These are phyloP conservation scores for Coturnix japonica DNA, from an alignment of 2,113 vertebrate genomes.

Conservation along the genomic window DNA sequence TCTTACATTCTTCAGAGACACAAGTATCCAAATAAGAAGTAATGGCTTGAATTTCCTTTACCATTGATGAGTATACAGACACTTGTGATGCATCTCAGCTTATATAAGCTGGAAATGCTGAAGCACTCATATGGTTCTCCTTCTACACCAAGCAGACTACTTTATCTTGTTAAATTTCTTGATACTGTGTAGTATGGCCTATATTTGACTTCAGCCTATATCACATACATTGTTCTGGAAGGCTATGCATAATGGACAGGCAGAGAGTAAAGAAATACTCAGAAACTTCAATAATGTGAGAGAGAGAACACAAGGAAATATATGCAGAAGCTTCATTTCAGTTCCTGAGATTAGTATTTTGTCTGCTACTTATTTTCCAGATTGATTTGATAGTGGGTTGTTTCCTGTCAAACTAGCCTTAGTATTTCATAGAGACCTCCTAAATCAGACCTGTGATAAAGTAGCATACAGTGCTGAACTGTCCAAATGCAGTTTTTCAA, in stretches of 20 bases:
- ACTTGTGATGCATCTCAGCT: background rate
- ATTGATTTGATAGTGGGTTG: background rate
- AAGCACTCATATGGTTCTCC: background rate
- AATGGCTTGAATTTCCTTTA: background rate
- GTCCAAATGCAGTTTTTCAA: background rate
- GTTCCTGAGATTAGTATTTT: background rate
- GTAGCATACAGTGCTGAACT: background rate
- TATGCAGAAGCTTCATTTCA: background rate
- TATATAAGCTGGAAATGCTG: background rate
- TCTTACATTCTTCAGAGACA: background rate
- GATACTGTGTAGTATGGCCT: background rate
- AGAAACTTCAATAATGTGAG: background rate
- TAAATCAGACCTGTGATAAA: background rate
- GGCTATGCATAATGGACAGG: background rate
- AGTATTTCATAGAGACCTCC: background rate
- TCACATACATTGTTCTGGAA: background rate
- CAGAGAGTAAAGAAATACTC: background rate
- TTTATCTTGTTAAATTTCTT: background rate
- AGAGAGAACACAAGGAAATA: background rate
- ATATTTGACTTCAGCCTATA: background rate
- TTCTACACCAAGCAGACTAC: background rate
- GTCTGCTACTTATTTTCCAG: background rate
- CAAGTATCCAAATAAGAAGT: background rate
- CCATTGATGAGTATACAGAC: background rate
- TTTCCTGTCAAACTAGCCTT: background rate